Evolutionary conservation across 2,888 invertebrate species (phyloP).

Genomic region (Ormyrus pomaceus): DNA sequence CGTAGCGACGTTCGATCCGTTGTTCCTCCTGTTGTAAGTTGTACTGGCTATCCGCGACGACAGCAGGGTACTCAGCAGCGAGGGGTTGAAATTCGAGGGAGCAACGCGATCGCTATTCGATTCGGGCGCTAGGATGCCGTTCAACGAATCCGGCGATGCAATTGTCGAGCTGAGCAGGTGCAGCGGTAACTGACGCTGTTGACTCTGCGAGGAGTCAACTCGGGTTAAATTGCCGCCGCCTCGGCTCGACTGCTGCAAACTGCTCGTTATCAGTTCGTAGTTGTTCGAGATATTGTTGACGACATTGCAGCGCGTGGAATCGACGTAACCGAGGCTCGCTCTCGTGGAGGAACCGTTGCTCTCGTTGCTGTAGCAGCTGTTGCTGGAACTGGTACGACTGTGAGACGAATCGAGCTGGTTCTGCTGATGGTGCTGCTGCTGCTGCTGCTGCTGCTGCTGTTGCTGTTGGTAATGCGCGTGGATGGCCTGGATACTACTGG

Average conservation of each 20-base stretch:
- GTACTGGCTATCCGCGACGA: constrained; percentile 63
- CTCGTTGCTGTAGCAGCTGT: constrained; percentile 57
- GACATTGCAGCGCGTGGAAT: constrained; percentile 65
- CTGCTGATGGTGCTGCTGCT: constrained; percentile 50
- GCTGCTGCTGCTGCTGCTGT: constrained; percentile 52
- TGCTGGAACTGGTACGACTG: constrained; percentile 40
- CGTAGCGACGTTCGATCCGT: constrained; percentile 29
- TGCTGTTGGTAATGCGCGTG: constrained; percentile 19
- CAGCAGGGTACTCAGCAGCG: constrained; percentile 64
- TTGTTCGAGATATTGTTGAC: constrained; percentile 55
- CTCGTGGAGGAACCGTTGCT: constrained; percentile 57
- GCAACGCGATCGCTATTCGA: constrained; percentile 40
- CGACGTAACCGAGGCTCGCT: constrained; percentile 65
- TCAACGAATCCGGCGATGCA: constrained; percentile 64
- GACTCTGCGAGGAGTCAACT: constrained; percentile 48
- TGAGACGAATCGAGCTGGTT: constrained; percentile 56
- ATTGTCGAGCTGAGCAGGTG: constrained; percentile 53
- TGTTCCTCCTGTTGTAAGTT: constrained; percentile 46
- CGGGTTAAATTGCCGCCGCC: constrained; percentile 7
- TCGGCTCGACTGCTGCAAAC: constrained; percentile 17
- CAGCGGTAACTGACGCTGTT: constrained; percentile 41
- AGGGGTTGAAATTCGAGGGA: constrained; percentile 57
- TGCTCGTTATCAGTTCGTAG: constrained; percentile 53
- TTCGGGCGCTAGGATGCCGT: constrained; percentile 61
- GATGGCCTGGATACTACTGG: too few species aligned